Conservation (phyloP, 2,797 vertebrate species). For the Sparidentex hasta region DNA sequence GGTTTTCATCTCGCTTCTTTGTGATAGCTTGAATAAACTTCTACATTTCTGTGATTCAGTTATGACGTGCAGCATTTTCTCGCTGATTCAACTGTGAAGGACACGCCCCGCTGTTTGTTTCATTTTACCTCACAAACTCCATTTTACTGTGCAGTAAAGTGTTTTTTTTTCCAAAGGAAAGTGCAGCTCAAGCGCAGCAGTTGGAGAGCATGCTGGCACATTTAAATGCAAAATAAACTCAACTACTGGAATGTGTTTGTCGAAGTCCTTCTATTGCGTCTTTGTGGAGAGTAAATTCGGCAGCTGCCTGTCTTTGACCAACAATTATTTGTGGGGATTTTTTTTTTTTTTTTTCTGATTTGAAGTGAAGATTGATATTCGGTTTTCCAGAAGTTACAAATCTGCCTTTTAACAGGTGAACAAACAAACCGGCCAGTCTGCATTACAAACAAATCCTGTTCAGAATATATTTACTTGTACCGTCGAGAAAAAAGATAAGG, state of each 20-base stretch:
- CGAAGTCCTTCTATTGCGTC: neutral
- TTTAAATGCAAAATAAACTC: neutral
- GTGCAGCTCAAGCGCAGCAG: no score
- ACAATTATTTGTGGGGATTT: no score
- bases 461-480: neutral
- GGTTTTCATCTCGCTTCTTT: conserved; percentile 9
- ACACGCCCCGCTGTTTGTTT: neutral
- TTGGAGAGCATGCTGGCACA: neutral
- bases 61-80: neutral
- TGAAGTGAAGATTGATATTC: neutral
- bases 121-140: neutral
- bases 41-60: neutral
- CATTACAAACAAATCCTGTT: neutral
- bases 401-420: neutral
- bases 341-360: neutral
- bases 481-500: neutral
- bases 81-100: neutral
- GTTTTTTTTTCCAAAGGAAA: neutral
- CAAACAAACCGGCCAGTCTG: no score
- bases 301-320: neutral
- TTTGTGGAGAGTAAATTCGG: no score
- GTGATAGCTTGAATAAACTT: conserved; percentile 2
- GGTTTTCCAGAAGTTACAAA: neutral
- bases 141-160: neutral
- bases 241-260: neutral